These are phyloP conservation scores for Notechis scutatus DNA, from an alignment of 2,113 vertebrate genomes.

Conservation along the genomic window DNA sequence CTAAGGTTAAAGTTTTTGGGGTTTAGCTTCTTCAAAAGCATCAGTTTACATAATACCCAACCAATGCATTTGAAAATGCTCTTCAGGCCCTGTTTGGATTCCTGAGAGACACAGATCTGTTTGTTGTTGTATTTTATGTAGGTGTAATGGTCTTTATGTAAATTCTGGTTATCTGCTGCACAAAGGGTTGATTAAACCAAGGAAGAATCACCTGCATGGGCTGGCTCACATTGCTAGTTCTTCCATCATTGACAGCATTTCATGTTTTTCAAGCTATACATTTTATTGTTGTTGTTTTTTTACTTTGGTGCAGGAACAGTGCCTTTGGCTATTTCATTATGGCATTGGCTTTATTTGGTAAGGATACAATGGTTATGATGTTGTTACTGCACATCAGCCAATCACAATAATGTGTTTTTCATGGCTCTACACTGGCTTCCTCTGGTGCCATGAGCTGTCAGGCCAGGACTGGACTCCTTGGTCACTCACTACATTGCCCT, in stretches of 20 bases:
- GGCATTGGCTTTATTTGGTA: background rate
- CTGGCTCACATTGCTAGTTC: background rate
- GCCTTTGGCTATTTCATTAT: background rate
- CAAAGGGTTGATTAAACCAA: background rate
- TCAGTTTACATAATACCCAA: background rate
- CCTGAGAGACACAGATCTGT: background rate
- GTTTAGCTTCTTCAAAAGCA: background rate
- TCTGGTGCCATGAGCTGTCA: background rate
- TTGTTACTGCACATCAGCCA: background rate
- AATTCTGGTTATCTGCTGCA: background rate
- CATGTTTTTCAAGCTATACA: background rate
- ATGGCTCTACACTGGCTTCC: background rate
- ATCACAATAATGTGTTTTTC: background rate
- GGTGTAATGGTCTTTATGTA: background rate
- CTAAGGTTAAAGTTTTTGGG: too few relatives aligned
- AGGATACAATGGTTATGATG: background rate
- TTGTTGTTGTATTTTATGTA: background rate
- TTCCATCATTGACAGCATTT: background rate
- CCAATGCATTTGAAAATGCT: background rate
- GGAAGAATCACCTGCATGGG: background rate
- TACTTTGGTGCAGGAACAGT: background rate
- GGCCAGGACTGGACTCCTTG: background rate
- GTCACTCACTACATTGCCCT: background rate
- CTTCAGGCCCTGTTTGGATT: background rate
- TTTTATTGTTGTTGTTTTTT: background rate